phyloP scores from a whole-genome alignment of 2,888 invertebrate species.

The Ochropleura plecta region DNA sequence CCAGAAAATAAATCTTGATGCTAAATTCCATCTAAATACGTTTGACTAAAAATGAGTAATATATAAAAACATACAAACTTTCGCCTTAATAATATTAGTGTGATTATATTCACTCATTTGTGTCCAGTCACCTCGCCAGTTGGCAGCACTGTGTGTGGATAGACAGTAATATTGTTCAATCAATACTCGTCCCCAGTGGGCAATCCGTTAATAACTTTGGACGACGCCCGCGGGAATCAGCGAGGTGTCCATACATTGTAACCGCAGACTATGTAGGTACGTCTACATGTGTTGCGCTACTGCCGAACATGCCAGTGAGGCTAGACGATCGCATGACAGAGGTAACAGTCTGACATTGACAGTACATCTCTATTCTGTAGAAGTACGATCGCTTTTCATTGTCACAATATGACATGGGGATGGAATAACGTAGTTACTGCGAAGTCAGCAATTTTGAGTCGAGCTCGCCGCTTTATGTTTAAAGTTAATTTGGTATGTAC shows the following conservation, averaged over 20 bases:
- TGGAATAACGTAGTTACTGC: neutral
- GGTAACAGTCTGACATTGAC: neutral
- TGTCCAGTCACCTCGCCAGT: neutral
- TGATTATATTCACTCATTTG: neutral
- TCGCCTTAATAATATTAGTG: too few species aligned
- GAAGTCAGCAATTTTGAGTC: neutral
- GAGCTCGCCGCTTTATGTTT: neutral
- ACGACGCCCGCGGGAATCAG: constrained; percentile 15
- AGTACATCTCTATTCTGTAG: neutral
- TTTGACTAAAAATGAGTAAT: too few species aligned
- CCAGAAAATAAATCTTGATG: too few species aligned
- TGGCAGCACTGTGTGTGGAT: neutral
- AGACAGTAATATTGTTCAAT: constrained; percentile 11
- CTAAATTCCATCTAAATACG: too few species aligned
- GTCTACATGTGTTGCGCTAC: neutral
- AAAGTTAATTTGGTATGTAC: too few species aligned
- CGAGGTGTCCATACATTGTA: neutral
- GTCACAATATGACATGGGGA: neutral
- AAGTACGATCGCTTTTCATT: neutral
- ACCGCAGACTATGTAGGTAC: neutral
- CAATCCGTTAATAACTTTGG: constrained; percentile 36
- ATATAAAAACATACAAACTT: too few species aligned
- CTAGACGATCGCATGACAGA: neutral
- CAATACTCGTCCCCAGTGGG: constrained; percentile 23
- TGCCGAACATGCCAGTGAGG: neutral